phyloP scores from a whole-genome alignment of 2,113 vertebrate genomes.

The Falco punctatus region DNA sequence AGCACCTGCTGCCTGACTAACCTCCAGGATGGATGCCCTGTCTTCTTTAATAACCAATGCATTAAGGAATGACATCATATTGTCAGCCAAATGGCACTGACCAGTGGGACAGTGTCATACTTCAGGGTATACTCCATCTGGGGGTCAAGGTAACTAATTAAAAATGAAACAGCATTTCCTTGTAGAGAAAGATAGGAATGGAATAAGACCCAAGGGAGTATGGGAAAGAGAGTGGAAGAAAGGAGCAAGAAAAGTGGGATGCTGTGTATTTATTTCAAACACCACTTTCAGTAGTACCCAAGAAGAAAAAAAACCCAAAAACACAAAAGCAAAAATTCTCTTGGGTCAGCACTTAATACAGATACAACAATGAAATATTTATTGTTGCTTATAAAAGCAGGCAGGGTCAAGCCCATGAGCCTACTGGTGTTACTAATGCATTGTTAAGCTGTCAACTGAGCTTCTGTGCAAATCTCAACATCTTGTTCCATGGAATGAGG shows the following conservation, averaged over 20 bases:
- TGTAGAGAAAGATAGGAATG: neutral
- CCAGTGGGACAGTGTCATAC: neutral
- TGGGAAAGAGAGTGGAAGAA: neutral
- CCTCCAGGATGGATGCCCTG: neutral
- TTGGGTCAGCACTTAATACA: neutral
- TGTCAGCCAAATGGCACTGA: slow-evolving; percentile 35
- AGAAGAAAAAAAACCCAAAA: too few relatives aligned
- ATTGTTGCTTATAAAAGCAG: slow-evolving; percentile 6
- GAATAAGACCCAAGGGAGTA: neutral
- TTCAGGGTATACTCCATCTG: neutral
- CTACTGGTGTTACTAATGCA: neutral
- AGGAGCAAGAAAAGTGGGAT: neutral
- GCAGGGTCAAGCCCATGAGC: neutral
- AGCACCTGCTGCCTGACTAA: slow-evolving; percentile 41
- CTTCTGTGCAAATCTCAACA: neutral
- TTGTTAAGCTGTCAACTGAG: neutral
- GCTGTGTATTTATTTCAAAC: neutral
- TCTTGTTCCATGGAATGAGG: neutral
- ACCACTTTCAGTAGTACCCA: neutral
- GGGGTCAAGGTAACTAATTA: neutral
- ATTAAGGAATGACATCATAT: slow-evolving; percentile 21
- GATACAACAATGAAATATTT: slow-evolving; percentile 29
- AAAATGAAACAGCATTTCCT: neutral
- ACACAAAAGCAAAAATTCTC: neutral
- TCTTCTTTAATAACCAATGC: neutral